These are phyloP conservation scores for Chromobotia macracanthus DNA, from an alignment of 2,797 vertebrate genomes.

Conservation along the genomic window DNA sequence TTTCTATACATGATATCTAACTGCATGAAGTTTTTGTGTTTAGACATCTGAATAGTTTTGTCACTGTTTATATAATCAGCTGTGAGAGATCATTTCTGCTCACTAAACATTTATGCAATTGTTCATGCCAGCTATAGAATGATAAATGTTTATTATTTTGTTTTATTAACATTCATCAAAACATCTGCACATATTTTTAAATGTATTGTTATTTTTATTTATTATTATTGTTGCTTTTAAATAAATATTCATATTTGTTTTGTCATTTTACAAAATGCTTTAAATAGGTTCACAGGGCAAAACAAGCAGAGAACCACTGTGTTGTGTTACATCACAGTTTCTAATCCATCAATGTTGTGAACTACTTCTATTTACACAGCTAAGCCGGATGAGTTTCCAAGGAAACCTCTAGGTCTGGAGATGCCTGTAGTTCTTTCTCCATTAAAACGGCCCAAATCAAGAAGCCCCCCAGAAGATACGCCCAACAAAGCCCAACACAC, in stretches of 20 bases:
- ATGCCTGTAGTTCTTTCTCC: conserved; percentile 77
- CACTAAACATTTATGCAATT: no score
- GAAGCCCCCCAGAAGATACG: conserved; percentile 40
- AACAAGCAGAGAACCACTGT: background rate
- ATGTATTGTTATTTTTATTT: no score
- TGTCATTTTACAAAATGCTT: background rate
- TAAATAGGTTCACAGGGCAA: background rate
- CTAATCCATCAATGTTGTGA: background rate
- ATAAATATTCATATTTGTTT: no score
- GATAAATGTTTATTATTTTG: no score
- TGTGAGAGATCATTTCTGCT: no score
- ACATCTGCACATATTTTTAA: no score
- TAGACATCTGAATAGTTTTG: background rate
- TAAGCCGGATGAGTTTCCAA: conserved; percentile 89
- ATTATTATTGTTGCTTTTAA: no score
- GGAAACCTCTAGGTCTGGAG: conserved; percentile 85
- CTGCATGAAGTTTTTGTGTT: background rate
- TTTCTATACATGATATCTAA: background rate
- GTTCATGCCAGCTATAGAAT: no score
- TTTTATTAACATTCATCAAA: no score
- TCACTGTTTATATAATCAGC: background rate
- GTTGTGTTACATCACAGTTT: background rate
- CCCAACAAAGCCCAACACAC: conserved; percentile 53
- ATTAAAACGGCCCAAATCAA: conserved; percentile 27
- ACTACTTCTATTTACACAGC: conserved; percentile 54